Base-by-base conservation (phyloP, 2,797 vertebrate genomes). In the Ispidina lecontei region DNA sequence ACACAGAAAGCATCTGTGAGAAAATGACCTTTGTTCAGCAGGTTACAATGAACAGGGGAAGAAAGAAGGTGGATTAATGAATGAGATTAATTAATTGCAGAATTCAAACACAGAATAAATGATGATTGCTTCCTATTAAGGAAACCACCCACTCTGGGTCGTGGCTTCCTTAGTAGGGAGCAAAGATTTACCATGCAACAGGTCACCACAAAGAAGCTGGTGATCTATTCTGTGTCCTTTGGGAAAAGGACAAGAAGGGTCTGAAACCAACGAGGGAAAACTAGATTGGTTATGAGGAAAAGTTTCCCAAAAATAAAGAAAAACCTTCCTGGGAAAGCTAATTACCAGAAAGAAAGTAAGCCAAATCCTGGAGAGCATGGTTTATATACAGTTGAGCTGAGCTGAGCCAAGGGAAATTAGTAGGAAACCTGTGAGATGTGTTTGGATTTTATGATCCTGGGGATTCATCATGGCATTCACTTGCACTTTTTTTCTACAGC, bases 361-460 rank as follows among this genome's bases (percentile, higher is more conserved):
- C 71, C 82, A 91, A 78, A 87, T 90, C 75, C 89, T 55, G 47
- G 62, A 89, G 49, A 90, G 58, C 54, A 43, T 14, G 33, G 62
- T 73, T 95, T 84, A 76, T 80, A 72, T 68, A 37, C 41, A 72
- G 55, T 18, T 59, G 35, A 92, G 62, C 58, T 89, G 71, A 92
- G 55, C 28, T 0, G 60, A 96, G 89, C 60, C 86, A 87, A 84
- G 90, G 65, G 81, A 95, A 93, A 93, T 90, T 56, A 91, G 55
- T 58, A 82, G 56, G 29, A 91, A 91, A 84, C 64, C 86, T 87
- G n/a, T 51, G 56, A 93, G 75, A 90, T 74, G 26, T 79, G 54
- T 82, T 68, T 87, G 55, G 49, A 95, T 82, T 94, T 94, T 82
- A 76, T 46, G 68, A 71, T 89, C 55, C 85, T 84, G 28, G 17